Percentiles rank a stretch among this genome's conserved stretches.
These are phyloP conservation scores for Bombus ignitus DNA, from an alignment of 1,140 invertebrate genomes.

Conservation along the genomic window DNA sequence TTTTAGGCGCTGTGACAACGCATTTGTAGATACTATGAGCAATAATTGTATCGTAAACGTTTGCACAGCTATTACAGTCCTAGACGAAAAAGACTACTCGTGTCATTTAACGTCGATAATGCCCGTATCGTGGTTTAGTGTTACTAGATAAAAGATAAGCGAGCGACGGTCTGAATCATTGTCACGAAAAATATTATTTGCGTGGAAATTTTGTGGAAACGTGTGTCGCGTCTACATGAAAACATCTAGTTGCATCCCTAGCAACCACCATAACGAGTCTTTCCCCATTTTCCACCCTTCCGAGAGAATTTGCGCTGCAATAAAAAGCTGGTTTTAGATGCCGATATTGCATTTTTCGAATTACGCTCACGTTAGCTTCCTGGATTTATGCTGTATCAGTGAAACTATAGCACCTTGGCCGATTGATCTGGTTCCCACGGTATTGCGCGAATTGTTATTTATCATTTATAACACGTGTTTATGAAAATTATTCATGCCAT, in stretches of 20 bases:
- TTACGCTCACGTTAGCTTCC: not conserved
- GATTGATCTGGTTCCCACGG: not conserved
- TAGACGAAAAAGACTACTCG: not conserved
- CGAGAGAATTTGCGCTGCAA: not conserved
- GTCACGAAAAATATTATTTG: not conserved
- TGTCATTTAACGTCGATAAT: slow-evolving; percentile 1
- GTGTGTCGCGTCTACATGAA: not conserved
- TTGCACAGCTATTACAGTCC: not conserved
- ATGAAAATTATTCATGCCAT: not conserved
- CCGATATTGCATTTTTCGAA: too few relatives aligned
- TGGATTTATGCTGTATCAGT: not conserved
- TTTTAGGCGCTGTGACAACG: not conserved
- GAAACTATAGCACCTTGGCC: too few relatives aligned
- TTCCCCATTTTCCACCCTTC: not conserved
- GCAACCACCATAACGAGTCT: not conserved
- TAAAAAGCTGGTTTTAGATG: not conserved
- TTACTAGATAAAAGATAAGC: slow-evolving; percentile 18
- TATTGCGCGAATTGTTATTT: not conserved
- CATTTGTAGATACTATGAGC: not conserved
- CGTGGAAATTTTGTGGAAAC: not conserved
- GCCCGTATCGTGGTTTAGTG: not conserved
- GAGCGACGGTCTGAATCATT: not conserved
- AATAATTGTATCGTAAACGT: not conserved
- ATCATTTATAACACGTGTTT: not conserved
- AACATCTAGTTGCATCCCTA: not conserved